Conservation (phyloP, 35 echinoderm and acorn worm genomes). For the Heliocidaris erythrogramma region DNA sequence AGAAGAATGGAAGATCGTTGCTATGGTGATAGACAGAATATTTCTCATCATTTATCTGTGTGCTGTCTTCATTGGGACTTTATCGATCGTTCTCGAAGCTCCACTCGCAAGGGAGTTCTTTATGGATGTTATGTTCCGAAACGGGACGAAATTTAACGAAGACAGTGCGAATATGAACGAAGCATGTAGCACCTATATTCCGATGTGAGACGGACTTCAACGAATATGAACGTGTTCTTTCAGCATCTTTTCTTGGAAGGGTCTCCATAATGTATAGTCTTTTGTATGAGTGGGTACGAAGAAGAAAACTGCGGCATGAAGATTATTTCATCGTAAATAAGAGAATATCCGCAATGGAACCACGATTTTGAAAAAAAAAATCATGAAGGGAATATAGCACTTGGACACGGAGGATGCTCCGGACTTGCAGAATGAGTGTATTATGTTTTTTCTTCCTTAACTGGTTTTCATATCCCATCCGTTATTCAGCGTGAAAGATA, state of each 20-base stretch:
- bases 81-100: conserved; percentile 80
- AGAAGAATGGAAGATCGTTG: conserved; percentile 94
- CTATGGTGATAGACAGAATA: conserved; percentile 95
- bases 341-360: not conserved
- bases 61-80: conserved; percentile 73
- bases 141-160: conserved; percentile 14
- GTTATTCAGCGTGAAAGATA: not conserved
- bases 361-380: too few species aligned
- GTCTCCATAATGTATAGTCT: not conserved
- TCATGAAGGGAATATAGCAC: too few species aligned
- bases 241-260: not conserved
- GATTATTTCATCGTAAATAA: not conserved
- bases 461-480: not conserved
- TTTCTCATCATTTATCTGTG: conserved; percentile 89
- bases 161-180: conserved; percentile 6
- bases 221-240: not conserved
- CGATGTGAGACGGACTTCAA: not conserved
- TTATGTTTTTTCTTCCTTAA: not conserved
- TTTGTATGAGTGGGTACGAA: not conserved
- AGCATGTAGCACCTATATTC: not conserved
- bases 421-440: not conserved
- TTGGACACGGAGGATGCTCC: not conserved
- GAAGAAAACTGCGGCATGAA: not conserved
- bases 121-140: conserved; percentile 46
- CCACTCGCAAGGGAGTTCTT: conserved; percentile 95